A percentile compares a stretch with the other conserved stretches of the same genome.
Evolutionary conservation across 2,888 invertebrate genomes (phyloP).

Genomic region (Eumacrocentrus americanus): DNA sequence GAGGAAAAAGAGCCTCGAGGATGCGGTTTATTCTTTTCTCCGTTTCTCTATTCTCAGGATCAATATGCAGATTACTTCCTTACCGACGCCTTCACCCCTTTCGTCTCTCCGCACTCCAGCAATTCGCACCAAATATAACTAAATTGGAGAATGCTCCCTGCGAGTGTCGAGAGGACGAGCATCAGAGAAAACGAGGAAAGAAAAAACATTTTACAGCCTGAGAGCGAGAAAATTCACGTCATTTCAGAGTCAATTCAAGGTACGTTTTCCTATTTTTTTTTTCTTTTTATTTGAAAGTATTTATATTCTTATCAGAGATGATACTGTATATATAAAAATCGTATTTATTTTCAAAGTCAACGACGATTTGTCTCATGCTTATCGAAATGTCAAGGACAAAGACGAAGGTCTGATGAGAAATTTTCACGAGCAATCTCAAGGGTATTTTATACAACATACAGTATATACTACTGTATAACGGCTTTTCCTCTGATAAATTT

Average conservation of each 20-base stretch:
- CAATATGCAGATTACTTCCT: conserved; percentile 55
- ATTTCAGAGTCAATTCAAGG: no score
- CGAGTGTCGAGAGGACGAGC: conserved; percentile 34
- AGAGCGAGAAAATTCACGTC: neutral
- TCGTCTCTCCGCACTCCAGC: conserved; percentile 13
- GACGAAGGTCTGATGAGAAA: conserved; percentile 9
- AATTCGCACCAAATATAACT: conserved; percentile 50
- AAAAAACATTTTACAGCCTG: conserved; percentile 10
- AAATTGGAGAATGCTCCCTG: conserved; percentile 45
- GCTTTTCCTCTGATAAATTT: conserved; percentile 7
- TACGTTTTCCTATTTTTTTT: no score
- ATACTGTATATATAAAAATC: neutral
- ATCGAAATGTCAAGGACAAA: conserved; percentile 4
- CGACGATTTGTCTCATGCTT: neutral
- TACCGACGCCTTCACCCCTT: conserved; percentile 34
- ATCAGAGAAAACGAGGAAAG: conserved; percentile 4
- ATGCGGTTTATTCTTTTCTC: conserved; percentile 29
- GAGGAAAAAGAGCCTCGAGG: conserved; percentile 19
- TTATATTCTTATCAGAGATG: neutral
- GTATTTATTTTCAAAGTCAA: neutral
- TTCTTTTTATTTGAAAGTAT: no score
- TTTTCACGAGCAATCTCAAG: conserved; percentile 5
- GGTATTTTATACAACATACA: neutral
- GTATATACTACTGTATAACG: neutral
- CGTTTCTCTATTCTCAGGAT: conserved; percentile 42